Evolutionary conservation across 2,888 invertebrate species (phyloP), one percentile per base, ranked within the genome.

Genomic region (Meta bourneti): DNA sequence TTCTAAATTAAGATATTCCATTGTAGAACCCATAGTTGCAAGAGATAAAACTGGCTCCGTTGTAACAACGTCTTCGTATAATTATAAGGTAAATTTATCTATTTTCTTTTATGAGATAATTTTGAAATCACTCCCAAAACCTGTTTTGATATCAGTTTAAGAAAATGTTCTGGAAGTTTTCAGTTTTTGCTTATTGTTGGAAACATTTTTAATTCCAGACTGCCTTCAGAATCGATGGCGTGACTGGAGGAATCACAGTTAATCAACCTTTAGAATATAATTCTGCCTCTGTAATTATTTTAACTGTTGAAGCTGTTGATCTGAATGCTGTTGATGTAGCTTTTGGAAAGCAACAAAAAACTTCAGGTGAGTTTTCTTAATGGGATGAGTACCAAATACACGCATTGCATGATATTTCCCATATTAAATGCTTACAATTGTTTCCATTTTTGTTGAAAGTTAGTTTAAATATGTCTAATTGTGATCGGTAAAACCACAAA

Each of bases 11-110:
- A 95, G 96, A 88, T 98, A 97, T 93, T 96, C 96, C 9, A 95
- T 98, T 70, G 95, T 96, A 52, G 96, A 97, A 69, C 96, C 96
- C 0, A 96, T 97, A 0, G 96, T 95, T 94, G 97, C 97, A 0
- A 96, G 97, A 34, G 97, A 97, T 75, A 97, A 97, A 94, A 96
- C 97, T 0, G 97, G 97, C 0, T 96, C 97, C 0, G 96, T 96
- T 80, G 94, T 97, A 0, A 96, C 96, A 94, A 96, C 96, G 69
- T 95, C 96, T 9, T 95, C 95, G 6, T 97, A 96, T 93, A 96
- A 96, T 93, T 97, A 96, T 93, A 96, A 96, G 94, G 96, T 90
- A 88, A 7, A 8, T 61, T n/a, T 11, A 51, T 11, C 9, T 75
- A 19, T 0, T 0, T 9, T 34, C 6, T 34, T 79, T 11, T 6